A percentile compares a stretch with the other conserved stretches of the same genome.
Evolutionary conservation across 2,888 invertebrate species (phyloP).

Genomic region (Lasioglossum figueresi): DNA sequence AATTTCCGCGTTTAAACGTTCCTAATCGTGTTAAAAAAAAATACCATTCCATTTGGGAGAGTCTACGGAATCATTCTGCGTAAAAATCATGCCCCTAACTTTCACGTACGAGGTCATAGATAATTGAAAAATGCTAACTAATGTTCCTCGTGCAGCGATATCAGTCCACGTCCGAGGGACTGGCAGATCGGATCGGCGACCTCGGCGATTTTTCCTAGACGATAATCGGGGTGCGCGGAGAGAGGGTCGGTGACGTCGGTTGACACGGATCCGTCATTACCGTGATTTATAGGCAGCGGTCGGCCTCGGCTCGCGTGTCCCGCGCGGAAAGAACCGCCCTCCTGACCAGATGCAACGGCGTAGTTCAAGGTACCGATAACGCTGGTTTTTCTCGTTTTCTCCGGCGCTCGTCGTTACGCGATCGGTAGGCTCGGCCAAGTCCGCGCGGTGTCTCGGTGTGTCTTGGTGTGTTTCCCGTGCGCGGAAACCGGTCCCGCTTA

Average conservation of each 20-base stretch:
- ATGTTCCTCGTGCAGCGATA: not conserved
- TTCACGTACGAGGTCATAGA: not conserved
- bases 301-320: conserved; percentile 40
- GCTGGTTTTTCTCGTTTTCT: not conserved
- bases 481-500: conserved; percentile 38
- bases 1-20: not conserved
- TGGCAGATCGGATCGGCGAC: not conserved
- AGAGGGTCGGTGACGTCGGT: conserved; percentile 5
- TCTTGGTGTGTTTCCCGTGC: not conserved
- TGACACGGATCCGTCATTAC: conserved; percentile 25
- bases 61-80: not conserved
- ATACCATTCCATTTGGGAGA: not conserved
- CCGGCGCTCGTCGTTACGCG: not conserved
- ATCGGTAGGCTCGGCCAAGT: not conserved
- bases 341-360: conserved; percentile 30
- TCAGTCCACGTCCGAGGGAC: not conserved
- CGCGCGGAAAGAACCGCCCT: conserved; percentile 13
- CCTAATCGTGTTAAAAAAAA: too few species aligned
- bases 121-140: not conserved
- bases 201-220: not conserved
- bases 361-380: conserved; percentile 50
- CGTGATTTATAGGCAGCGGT: conserved; percentile 20
- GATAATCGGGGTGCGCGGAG: not conserved
- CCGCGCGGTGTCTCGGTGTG: not conserved
- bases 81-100: not conserved